Percentiles rank a stretch among this genome's conserved stretches.
Conservation (phyloP, 2,113 vertebrate genomes). For the Anseranas semipalmata region DNA sequence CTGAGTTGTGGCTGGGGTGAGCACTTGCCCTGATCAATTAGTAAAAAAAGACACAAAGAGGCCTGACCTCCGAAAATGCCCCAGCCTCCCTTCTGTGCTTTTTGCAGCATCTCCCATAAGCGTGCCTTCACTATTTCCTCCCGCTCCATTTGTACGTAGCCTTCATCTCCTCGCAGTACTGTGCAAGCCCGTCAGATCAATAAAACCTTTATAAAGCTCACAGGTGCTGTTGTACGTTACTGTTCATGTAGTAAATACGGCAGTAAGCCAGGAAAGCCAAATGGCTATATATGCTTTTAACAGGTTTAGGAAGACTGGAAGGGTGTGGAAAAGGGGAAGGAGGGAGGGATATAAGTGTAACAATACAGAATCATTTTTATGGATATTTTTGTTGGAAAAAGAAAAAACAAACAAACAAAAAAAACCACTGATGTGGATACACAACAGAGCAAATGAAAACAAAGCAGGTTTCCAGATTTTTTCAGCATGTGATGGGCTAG, state of each 20-base stretch:
- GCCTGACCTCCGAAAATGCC: background rate
- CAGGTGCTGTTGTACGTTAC: constrained; percentile 42
- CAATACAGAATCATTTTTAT: background rate
- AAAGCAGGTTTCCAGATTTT: constrained; percentile 34
- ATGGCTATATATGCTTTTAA: constrained; percentile 3
- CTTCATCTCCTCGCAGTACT: background rate
- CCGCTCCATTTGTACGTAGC: background rate
- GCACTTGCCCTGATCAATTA: fast-evolving
- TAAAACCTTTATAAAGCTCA: constrained; percentile 54
- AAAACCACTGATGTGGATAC: background rate
- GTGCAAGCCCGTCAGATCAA: constrained; percentile 31
- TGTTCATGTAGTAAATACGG: constrained; percentile 26
- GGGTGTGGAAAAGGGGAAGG: background rate
- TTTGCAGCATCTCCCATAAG: background rate
- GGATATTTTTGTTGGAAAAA: background rate
- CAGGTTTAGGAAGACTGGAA: background rate
- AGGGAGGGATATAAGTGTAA: background rate
- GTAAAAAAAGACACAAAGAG: background rate
- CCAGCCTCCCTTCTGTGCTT: fast-evolving
- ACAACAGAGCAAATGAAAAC: constrained; percentile 3
- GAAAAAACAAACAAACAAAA: background rate
- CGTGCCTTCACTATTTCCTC: background rate
- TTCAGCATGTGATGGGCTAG: constrained; percentile 21
- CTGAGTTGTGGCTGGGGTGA: background rate
- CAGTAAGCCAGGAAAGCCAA: constrained; percentile 25